Evolutionary conservation across 2,888 invertebrate genomes (phyloP), one percentile per base, ranked within the genome.

Genomic region (Pterostichus niger): DNA sequence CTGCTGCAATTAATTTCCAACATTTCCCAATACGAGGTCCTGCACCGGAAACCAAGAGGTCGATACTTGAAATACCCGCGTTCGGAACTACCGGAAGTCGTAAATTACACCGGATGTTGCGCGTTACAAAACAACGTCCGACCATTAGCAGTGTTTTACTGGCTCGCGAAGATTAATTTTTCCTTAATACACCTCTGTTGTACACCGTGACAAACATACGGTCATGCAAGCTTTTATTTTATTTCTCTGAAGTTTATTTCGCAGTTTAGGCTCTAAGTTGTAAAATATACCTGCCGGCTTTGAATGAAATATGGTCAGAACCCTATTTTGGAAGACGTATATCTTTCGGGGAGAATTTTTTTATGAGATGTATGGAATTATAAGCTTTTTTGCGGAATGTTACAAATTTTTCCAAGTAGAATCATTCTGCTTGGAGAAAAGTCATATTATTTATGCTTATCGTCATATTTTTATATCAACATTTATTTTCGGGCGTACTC

Each of bases 111-210:
- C 56, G 78, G 78, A 78, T 59, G 46, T 61, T 56, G 59, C 44
- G 40, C 59, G 61, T 59, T 78, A 78, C 78, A 78, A 78, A 59
- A 78, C 78, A 61, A 78, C 78, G 46, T 59, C 78, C 78, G 78
- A 40, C 77, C 75, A 75, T 75, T 75, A 75, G 31, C 75, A 13
- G 52, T 75, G 75, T 75, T 75, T 75, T 75, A 75, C 75, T 31
- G 31, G 7, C 24, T 31, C 40, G 13, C 10, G 15, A 46, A 71
- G 71, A 71, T 71, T 71, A 71, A 71, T 71, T 71, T 71, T 71
- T 71, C 17, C 24, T 71, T 71, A 44, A 71, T 71, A 49, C 46
- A 71, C 71, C 44, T 9, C 35, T 33, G 11, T 24, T 24, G 24
- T 24, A 24, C 24, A 13, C n/a, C 49, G 35, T 9, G 64, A 64